Base-by-base conservation (phyloP, 2,113 vertebrate genomes). In the Neodon shergylaensis region DNA sequence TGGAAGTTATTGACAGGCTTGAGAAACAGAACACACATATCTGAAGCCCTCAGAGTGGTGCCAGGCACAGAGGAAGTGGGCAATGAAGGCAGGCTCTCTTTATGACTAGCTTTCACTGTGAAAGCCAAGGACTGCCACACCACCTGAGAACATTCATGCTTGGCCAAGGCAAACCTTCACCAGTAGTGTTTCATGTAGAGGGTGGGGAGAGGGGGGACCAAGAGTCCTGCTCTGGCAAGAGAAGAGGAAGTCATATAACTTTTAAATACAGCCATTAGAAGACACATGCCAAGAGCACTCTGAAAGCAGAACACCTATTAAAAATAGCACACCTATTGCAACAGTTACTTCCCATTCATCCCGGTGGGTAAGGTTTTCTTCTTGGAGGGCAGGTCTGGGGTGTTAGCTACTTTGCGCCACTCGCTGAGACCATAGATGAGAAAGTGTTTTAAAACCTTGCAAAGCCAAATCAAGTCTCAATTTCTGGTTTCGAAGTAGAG, bases 261-360 rank as follows among this genome's bases (percentile, higher is more conserved):
- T 96, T 97, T 93, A 97, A 97, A 92, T 95, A 87, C 96, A 94
- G 73, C 96, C 96, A 96, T 97, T 95, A 91, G 95, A 94, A 96
- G 96, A 96, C 84, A 89, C 68, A 94, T 65, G 91, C 97, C 96
- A 97, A 96, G 88, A 95, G 96, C 92, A 92, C 91, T 95, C 95
- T 96, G 97, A 98, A 94, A 97, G 97, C 96, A 98, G 97, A 97
- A 95, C 97, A 91, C 95, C 96, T 95, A 97, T 96, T 98, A 96
- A 97, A 97, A 97, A 95, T 94, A 98, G 96, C 96, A 97, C 94
- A 97, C 96, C 96, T 96, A 98, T 96, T 97, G 91, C 96, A 96
- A 95, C 96, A 97, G 96, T 83, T 88, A 95, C 97, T 97, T 97
- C 94, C 94, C 92, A 92, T 93, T 95, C 96, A 86, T 81, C 86